Base-by-base conservation (phyloP, 2,113 vertebrate genomes). In the Paralichthys olivaceus region DNA sequence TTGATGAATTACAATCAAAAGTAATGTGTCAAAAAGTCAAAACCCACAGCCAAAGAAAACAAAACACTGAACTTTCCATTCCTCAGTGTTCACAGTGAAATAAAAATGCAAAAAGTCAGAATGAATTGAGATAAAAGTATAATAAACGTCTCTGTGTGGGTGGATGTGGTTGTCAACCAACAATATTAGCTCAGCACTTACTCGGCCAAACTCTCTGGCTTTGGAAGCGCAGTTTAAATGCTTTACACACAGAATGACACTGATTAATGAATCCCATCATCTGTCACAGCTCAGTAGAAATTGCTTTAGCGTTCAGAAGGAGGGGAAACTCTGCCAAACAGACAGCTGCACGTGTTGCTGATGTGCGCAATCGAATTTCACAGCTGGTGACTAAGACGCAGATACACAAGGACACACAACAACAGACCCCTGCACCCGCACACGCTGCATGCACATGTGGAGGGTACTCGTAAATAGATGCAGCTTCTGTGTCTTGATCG, bases 201-300 rank as follows among this genome's bases (percentile, higher is more conserved):
- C 79, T 85, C 54, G 65, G 81, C 83, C 56, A 69, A 79, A 64
- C 32, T 87, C 40, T 83, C 58, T 75, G 87, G 82, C 86, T 81
- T 78, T 83, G 55, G 75, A 81, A 80, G 77, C 84, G 17, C 70
- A 64, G 80, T 88, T 75, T 83, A 80, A 86, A 86, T 29, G 64
- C 75, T 75, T 85, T 84, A 84, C 84, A 86, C 83, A 80, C 75
- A 86, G 86, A 87, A 81, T 61, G 87, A 91, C 86, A 83, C 88
- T 83, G 89, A 87, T 91, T 86, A 85, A 85, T 89, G 89, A 91
- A 80, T 87, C 87, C 80, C 84, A 84, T 90, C 90, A 86, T 91
- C 84, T 88, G 87, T 88, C 87, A 74, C 87, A 72, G 90, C 90
- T 91, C 91, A 83, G 80, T 67, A 63, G 74, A 79, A 87, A 87